Base-by-base conservation (phyloP, 2,888 invertebrate species). In the Rambutsinella grinnellia region DNA sequence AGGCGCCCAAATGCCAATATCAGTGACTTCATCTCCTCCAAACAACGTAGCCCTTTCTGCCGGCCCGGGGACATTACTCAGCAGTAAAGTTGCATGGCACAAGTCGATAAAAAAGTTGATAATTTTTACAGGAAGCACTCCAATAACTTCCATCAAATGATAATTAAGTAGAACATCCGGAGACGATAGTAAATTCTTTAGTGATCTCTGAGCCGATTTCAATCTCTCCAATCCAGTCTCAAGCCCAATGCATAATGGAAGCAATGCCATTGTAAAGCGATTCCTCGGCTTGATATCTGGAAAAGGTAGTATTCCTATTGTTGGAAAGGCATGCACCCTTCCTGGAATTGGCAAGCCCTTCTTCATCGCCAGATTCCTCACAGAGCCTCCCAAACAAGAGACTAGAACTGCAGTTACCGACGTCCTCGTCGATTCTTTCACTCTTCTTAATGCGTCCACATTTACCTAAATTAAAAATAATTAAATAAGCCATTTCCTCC, bases 21-120 rank as follows among this genome's bases (percentile, higher is more conserved):
- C 84, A 0, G 80, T 79, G 2, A 84, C 23, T 19, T 68, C 54
- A 47, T 82, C 77, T 8, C 82, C 82, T 24, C 75, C 76, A 58
- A 83, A 84, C 13, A 84, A 61, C 15, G 58, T 61, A 17, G 77
- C 76, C 62, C 72, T 49, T 51, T 82, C 80, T 3, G 63, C 60
- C 1, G 83, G 82, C 13, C 83, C 83, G 0, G 83, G 83, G 47
- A 83, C 77, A 67, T 83, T 83, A n/a, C 79, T 79, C 0, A 83
- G 53, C 0, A 83, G 66, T 63, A 82, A 76, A 0, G 83, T 83
- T 24, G 80, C 74, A 54, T 82, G 79, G 46, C 69, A 70, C 26
- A 63, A 77, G 27, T 72, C 74, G 81, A 81, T 81, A 24, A 82
- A 67, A 17, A 54, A 66, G 5, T 76, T 65, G 27, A 81, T 77